Conservation (phyloP, 2,113 vertebrate species). For the Scomber scombrus region DNA sequence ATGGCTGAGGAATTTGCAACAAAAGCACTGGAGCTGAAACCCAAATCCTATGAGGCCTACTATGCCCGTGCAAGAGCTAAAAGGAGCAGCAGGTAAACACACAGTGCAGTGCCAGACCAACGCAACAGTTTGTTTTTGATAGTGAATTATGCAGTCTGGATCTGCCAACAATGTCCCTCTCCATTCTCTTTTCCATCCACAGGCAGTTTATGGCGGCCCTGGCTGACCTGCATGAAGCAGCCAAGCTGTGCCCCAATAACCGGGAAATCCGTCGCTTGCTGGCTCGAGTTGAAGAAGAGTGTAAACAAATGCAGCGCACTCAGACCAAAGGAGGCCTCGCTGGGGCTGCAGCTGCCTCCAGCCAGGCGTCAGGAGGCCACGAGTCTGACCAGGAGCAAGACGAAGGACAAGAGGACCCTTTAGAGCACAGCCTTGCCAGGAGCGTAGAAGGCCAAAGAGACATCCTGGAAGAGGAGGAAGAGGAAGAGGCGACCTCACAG, state of each 20-base stretch:
- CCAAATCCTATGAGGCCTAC: conserved; percentile 96
- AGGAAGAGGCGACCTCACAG: conserved; percentile 66
- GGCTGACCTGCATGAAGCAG: conserved; percentile 92
- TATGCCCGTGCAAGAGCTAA: conserved; percentile 97
- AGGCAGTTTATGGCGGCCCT: conserved; percentile 94
- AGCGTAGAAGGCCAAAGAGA: conserved; percentile 80
- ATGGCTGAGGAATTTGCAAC: conserved; percentile 99
- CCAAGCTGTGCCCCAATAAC: conserved; percentile 93
- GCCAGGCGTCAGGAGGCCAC: conserved; percentile 73
- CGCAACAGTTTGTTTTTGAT: background rate
- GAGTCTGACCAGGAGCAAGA: conserved; percentile 89
- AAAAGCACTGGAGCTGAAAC: conserved; percentile 97
- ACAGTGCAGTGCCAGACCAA: conserved; percentile 16
- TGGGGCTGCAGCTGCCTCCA: conserved; percentile 62
- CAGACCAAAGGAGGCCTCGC: conserved; percentile 82
- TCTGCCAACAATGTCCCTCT: conserved; percentile 5
- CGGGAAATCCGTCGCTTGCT: conserved; percentile 93
- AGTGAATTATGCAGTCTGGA: background rate
- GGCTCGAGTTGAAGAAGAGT: conserved; percentile 95
- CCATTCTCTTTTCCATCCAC: conserved; percentile 28
- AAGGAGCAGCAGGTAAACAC: conserved; percentile 95
- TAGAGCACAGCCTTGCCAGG: conserved; percentile 65
- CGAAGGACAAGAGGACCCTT: conserved; percentile 68
- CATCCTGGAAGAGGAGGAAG: conserved; percentile 74
- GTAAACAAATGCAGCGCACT: conserved; percentile 91